Base-by-base conservation (phyloP, 1,140 invertebrate species). In the Pseudomyrmex pallidus region DNA sequence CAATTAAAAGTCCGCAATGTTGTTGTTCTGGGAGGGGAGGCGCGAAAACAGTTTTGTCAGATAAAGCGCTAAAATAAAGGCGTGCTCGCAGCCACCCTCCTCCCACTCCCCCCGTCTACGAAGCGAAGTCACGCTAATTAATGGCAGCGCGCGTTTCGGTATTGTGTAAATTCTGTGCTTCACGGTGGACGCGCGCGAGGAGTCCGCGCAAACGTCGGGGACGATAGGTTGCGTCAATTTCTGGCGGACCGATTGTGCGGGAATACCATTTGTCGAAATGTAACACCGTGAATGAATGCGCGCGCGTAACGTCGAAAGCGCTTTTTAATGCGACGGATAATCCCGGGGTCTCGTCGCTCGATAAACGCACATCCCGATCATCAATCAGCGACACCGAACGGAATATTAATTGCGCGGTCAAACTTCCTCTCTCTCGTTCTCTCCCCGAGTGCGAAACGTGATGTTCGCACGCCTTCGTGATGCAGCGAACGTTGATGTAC, bases 291-390 rank as follows among this genome's bases (percentile, higher is more conserved):
- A 83, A 83, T 64, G 74, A 89, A 86, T 64, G 72, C 54, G 86
- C 68, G 74, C 52, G 63, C 35, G 35, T 35, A 54, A 44, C 52
- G 83, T 61, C 46, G 73, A 88, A 88, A 89, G 83, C 70, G 84
- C 64, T 89, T 89, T 89, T 89, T 89, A 89, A 89, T 82, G 61
- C 76, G 80, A 86, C 61, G 85, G 70, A 88, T 89, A 89, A 89
- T 89, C 84, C 46, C 5, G 35, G 35, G 70, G 56, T 22, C 46
- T 72, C 20, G 52, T 82, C 74, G 82, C 20, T 76, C 74, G 83
- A 87, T 87, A 85, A 85, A 88, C 83, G 76, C 76, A 70, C 62
- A 35, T 35, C 35, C 35, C 35, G 76, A 87, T 87, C 86, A 87
- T 87, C 86, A 88, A 88, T 88, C 86, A 87, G 56, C 59, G 74